phyloP scores from a whole-genome alignment of 37 sponge, comb jelly and placozoan species.

The Halichondria panicea region DNA sequence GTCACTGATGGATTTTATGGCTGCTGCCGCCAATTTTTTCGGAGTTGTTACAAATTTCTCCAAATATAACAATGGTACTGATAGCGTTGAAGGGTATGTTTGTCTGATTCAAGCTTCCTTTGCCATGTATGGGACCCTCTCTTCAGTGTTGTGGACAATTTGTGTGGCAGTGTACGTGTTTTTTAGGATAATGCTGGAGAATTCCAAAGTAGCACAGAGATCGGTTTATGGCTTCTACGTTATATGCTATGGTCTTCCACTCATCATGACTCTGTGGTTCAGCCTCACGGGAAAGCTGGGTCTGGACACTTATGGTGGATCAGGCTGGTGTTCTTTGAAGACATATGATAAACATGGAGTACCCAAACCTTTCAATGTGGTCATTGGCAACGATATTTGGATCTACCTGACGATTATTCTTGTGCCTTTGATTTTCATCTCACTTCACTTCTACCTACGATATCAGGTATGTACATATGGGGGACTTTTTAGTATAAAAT shows the following conservation, averaged over 20 bases:
- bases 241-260: slow-evolving; percentile 46
- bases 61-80: not conserved
- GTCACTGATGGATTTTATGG: slow-evolving; percentile 67
- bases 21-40: slow-evolving; percentile 44
- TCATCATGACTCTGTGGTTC: slow-evolving; percentile 30
- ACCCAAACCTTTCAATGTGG: not conserved
- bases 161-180: slow-evolving; percentile 57
- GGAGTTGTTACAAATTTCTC: slow-evolving; percentile 46
- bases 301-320: slow-evolving; percentile 31
- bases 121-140: slow-evolving; percentile 52
- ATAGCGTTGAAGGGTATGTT: not conserved
- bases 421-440: slow-evolving; percentile 40
- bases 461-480: slow-evolving; percentile 8
- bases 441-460: slow-evolving; percentile 37
- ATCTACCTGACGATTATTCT: slow-evolving; percentile 53
- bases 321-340: slow-evolving; percentile 70
- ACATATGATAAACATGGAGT: not conserved
- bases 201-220: not conserved
- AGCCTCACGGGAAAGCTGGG: slow-evolving; percentile 19
- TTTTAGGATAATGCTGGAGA: slow-evolving; percentile 25
- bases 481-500: not conserved
- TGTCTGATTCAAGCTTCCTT: slow-evolving; percentile 54
- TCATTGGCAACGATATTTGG: slow-evolving; percentile 77
- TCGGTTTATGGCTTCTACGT: slow-evolving; percentile 15
- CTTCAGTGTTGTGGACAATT: slow-evolving; percentile 72